These are phyloP conservation scores for Gymnobelideus leadbeateri DNA, from an alignment of 2,113 vertebrate genomes.

Conservation along the genomic window DNA sequence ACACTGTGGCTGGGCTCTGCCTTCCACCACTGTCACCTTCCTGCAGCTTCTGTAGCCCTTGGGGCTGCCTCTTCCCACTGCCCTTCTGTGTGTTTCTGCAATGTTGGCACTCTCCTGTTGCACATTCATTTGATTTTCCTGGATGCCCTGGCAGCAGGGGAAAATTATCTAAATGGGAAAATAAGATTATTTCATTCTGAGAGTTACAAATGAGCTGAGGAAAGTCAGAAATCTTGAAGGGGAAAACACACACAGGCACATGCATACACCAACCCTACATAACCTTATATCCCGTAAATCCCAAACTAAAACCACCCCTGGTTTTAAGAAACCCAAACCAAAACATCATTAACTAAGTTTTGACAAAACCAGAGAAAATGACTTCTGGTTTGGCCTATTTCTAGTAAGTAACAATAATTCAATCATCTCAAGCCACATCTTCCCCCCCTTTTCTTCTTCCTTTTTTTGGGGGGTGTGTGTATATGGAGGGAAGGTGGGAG, in stretches of 20 bases:
- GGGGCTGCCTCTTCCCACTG: neutral
- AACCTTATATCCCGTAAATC: constrained; percentile 1
- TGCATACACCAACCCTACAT: neutral
- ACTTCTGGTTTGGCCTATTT: constrained; percentile 24
- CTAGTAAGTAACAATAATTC: constrained; percentile 27
- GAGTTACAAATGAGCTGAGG: constrained; percentile 1
- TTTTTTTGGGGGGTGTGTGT: neutral
- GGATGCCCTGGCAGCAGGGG: neutral
- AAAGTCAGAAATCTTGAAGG: neutral
- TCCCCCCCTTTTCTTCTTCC: neutral
- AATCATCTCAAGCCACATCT: neutral
- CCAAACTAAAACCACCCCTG: neutral
- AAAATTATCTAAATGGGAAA: neutral
- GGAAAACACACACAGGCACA: constrained; percentile 1
- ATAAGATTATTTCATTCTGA: neutral
- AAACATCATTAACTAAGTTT: neutral
- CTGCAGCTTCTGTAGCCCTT: neutral
- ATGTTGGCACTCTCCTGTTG: neutral
- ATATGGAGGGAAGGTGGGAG: neutral
- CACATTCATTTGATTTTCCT: neutral
- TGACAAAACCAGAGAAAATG: constrained; percentile 1
- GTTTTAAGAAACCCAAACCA: constrained; percentile 25
- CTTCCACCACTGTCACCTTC: neutral
- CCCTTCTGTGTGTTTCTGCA: neutral
- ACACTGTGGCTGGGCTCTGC: neutral